phyloP scores from a whole-genome alignment of 2,888 invertebrate species.

The Conomelus anceps region DNA sequence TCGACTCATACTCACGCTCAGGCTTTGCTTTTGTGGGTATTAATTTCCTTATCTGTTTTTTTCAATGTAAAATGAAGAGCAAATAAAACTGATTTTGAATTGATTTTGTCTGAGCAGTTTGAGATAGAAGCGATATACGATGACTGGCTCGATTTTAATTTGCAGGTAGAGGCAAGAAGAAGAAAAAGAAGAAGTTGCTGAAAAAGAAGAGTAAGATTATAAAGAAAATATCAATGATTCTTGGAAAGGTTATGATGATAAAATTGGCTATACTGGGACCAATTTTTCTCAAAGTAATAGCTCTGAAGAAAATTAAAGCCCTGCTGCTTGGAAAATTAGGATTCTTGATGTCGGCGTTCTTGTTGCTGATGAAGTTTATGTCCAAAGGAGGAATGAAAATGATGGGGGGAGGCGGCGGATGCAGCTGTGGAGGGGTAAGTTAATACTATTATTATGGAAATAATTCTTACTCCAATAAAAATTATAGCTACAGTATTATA shows the following conservation, averaged over 20 bases:
- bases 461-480: too few species aligned
- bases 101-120: too few species aligned
- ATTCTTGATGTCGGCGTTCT: slow-evolving; percentile 17
- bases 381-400: neutral
- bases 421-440: neutral
- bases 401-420: neutral
- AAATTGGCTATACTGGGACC: slow-evolving; percentile 22
- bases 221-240: slow-evolving; percentile 17
- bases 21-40: too few species aligned
- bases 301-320: slow-evolving; percentile 20
- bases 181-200: slow-evolving; percentile 1
- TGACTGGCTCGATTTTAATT: neutral
- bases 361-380: slow-evolving; percentile 21
- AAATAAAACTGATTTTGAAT: too few species aligned
- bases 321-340: slow-evolving; percentile 22
- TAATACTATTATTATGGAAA: too few species aligned
- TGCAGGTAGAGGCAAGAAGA: slow-evolving; percentile 1
- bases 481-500: too few species aligned
- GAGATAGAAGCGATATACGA: too few species aligned
- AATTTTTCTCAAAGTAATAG: slow-evolving; percentile 15
- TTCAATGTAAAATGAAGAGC: too few species aligned
- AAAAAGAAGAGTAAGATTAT: neutral
- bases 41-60: too few species aligned
- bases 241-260: slow-evolving; percentile 22
- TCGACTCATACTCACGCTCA: too few species aligned